Percentiles rank a stretch among this genome's conserved stretches.
These are phyloP conservation scores for Gymnarchus niloticus DNA, from an alignment of 2,113 vertebrate species.

Conservation along the genomic window DNA sequence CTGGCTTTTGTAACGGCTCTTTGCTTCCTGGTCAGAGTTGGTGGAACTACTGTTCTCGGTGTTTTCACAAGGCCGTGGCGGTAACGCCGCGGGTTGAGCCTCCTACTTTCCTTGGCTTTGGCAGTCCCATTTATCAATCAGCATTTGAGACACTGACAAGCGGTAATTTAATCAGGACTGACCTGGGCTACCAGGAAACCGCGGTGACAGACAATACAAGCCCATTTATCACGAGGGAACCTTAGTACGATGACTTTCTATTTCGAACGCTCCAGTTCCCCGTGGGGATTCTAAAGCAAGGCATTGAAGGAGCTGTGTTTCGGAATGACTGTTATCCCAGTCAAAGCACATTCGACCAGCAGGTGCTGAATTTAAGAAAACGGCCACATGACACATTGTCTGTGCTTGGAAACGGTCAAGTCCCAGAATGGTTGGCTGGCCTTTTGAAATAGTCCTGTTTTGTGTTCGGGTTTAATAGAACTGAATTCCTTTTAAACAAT, in stretches of 20 bases:
- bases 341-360: constrained; percentile 32
- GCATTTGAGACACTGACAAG: constrained; percentile 93
- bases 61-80: constrained; percentile 26
- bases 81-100: constrained; percentile 73
- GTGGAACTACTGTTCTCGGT: neutral
- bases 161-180: constrained; percentile 96
- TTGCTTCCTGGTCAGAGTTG: neutral
- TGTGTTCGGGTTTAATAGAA: constrained; percentile 6
- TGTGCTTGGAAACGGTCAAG: constrained; percentile 13
- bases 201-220: constrained; percentile 91
- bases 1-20: neutral
- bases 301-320: neutral
- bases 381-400: neutral
- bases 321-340: constrained; percentile 29
- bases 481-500: neutral
- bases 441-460: constrained; percentile 1
- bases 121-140: constrained; percentile 94
- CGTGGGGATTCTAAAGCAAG: constrained; percentile 35
- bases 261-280: constrained; percentile 63
- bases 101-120: constrained; percentile 79
- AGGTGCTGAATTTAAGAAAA: constrained; percentile 27
- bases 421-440: neutral
- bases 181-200: constrained; percentile 90
- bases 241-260: constrained; percentile 67
- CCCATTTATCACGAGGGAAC: constrained; percentile 84